A percentile compares a stretch with the other conserved stretches of the same genome.
Conservation (phyloP, 2,888 invertebrate genomes). For the Macaria notata region DNA sequence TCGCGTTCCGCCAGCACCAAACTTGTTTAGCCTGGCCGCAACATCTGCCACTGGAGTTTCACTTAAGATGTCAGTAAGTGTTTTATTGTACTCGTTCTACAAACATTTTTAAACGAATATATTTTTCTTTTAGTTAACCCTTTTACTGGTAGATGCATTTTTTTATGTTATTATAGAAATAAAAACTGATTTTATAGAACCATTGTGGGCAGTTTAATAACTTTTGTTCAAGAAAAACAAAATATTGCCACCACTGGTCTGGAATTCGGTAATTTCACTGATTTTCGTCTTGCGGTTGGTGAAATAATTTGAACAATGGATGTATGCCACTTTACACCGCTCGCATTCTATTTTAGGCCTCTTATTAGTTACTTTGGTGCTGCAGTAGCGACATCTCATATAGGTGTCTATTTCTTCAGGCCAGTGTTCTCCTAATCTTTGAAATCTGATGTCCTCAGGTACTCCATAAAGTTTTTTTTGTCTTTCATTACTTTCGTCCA, state of each 20-base stretch:
- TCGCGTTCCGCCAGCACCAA: too few species aligned
- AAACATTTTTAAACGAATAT: too few species aligned
- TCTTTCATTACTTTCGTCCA: slow-evolving; percentile 7
- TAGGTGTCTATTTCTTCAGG: slow-evolving; percentile 14
- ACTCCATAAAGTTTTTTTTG: slow-evolving; percentile 17
- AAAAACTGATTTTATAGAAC: slow-evolving; percentile 1
- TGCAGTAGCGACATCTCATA: slow-evolving; percentile 15
- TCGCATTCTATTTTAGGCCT: slow-evolving; percentile 9
- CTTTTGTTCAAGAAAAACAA: background rate
- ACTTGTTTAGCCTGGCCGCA: too few species aligned
- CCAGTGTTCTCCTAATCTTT: slow-evolving; percentile 14
- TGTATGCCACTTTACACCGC: slow-evolving; percentile 14
- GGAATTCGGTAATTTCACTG: slow-evolving; percentile 6
- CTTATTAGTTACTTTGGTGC: slow-evolving; percentile 17
- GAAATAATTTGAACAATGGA: slow-evolving; percentile 15
- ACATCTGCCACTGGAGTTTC: too few species aligned
- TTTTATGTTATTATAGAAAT: background rate
- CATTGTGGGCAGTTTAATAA: background rate
- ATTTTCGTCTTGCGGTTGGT: slow-evolving; percentile 12
- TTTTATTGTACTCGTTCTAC: too few species aligned
- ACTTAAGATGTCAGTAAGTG: too few species aligned
- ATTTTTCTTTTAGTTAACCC: too few species aligned
- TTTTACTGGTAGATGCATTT: slow-evolving; percentile 2
- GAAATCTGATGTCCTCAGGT: slow-evolving; percentile 17
- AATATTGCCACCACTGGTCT: slow-evolving; percentile 19